phyloP scores from a whole-genome alignment of 2,113 vertebrate species.

The Eonycteris spelaea region DNA sequence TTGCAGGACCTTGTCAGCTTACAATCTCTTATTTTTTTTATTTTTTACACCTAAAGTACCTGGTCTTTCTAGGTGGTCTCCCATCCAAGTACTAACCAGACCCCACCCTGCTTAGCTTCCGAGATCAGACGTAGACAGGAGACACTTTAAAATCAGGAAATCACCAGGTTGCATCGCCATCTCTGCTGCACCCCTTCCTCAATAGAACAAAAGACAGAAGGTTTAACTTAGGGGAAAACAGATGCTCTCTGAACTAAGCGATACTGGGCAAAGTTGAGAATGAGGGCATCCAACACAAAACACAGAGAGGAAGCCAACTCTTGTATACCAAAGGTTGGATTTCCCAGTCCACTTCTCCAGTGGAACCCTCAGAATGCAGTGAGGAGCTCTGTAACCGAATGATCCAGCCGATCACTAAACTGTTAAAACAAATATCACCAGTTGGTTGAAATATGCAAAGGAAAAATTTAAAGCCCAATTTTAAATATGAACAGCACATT shows the following conservation, averaged over 20 bases:
- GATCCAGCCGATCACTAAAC: neutral
- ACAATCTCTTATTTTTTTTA: no score
- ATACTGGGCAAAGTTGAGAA: neutral
- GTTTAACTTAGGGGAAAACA: neutral
- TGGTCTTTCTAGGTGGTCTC: no score
- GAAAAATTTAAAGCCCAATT: neutral
- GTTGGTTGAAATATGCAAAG: neutral
- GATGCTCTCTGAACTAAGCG: neutral
- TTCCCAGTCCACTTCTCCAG: neutral
- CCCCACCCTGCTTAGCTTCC: no score
- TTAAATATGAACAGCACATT: neutral
- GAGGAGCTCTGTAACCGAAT: neutral
- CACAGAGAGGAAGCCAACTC: neutral
- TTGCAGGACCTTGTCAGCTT: no score
- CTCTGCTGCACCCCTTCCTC: accelerated
- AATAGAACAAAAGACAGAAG: neutral
- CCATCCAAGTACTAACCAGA: no score
- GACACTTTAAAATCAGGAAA: neutral
- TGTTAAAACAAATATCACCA: no score
- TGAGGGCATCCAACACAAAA: neutral
- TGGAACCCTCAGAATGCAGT: neutral
- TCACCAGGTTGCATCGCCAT: neutral
- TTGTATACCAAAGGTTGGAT: neutral
- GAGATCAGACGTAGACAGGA: no score
- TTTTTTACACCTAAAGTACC: no score